Evolutionary conservation across 2,797 vertebrate genomes (phyloP), one percentile per base, ranked within the genome.

Genomic region (Vultur gryphus): DNA sequence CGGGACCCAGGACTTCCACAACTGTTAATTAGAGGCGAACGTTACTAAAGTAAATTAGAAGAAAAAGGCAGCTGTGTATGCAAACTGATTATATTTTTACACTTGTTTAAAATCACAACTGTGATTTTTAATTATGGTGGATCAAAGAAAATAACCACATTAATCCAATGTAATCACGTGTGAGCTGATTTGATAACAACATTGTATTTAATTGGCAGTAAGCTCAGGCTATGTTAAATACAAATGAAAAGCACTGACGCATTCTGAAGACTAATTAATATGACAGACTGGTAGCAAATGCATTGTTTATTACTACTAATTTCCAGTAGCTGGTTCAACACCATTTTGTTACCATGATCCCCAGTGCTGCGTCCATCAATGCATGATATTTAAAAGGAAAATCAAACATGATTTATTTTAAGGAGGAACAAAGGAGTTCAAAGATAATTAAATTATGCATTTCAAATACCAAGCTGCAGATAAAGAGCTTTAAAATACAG

Each of bases 21-120:
- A 95, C 35, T 79, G 52, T 65, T 93, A 93, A 90, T 76, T 85
- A 91, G 94, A 96, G 95, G 77, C 44, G 41, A 90, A 93, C 84
- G 49, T 95, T 94, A 95, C 96, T 97, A 96, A 96, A 82, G 41
- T 49, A 62, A 89, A 91, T 87, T 87, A 93, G 75, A 94, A 93
- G 82, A 93, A 93, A 92, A 95, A 97, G 84, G 90, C 79, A 89
- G 93, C 80, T 76, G 72, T 41, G 5, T 94, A 61, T 37, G 80
- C 87, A 96, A 96, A 93, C 67, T 95, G 90, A 97, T 95, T 95
- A 62, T 83, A 95, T 96, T 98, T 94, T 96, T 94, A 97, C 88
- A 92, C 94, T 97, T 96, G 94, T 91, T 97, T 95, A 96, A 95
- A 95, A 95, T 94, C 92, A 77, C 92, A 94, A 93, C 94, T 95